Evolutionary conservation across 2,888 invertebrate species (phyloP).

Genomic region (Melinaea menophilus): DNA sequence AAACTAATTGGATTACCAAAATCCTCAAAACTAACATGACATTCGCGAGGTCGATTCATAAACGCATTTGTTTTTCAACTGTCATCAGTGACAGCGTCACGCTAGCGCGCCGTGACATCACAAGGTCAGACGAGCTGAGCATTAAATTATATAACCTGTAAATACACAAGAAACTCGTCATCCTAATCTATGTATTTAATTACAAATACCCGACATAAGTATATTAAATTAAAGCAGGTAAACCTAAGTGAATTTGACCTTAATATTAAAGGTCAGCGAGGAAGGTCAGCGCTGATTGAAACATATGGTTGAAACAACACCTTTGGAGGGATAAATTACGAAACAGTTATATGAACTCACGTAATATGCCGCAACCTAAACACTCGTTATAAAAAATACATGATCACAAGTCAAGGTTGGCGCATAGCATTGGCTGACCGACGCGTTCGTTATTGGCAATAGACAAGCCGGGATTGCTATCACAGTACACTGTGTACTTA

Average conservation of each 20-base stretch:
- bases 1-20: slow-evolving; percentile 44
- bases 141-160: background rate
- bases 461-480: slow-evolving; percentile 25
- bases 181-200: slow-evolving; percentile 14
- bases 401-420: slow-evolving; percentile 29
- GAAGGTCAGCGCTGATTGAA: slow-evolving; percentile 50
- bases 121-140: slow-evolving; percentile 28
- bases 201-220: slow-evolving; percentile 1
- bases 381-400: slow-evolving; percentile 9
- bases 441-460: slow-evolving; percentile 50
- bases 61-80: slow-evolving; percentile 18
- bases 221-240: slow-evolving; percentile 13
- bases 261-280: slow-evolving; percentile 46
- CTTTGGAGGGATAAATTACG: slow-evolving; percentile 19
- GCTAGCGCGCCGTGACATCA: slow-evolving; percentile 42
- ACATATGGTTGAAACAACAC: slow-evolving; percentile 37
- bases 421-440: slow-evolving; percentile 41
- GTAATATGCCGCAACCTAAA: slow-evolving; percentile 18
- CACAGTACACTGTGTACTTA: slow-evolving; percentile 27
- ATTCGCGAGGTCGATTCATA: slow-evolving; percentile 57
- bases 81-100: slow-evolving; percentile 23
- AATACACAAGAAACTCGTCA: background rate
- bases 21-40: slow-evolving; percentile 51
- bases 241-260: slow-evolving; percentile 41
- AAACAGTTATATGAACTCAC: slow-evolving; percentile 17